Evolutionary conservation across 2,113 vertebrate species (phyloP).

Genomic region (Vulpes vulpes): DNA sequence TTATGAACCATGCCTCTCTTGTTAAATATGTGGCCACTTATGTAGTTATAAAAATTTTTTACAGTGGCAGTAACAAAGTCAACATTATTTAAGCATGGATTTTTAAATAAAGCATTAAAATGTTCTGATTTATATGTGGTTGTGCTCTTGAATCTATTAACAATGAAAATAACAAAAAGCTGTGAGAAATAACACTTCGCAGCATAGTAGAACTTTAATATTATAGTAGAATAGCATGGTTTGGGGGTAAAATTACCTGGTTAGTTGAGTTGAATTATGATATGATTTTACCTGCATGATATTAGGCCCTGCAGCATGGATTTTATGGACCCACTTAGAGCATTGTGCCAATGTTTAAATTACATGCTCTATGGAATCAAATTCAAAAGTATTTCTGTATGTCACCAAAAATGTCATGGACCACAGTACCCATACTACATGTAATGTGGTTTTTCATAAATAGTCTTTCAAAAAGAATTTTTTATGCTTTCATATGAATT

Average conservation of each 20-base stretch:
- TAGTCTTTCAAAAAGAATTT: background rate
- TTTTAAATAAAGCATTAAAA: constrained; percentile 51
- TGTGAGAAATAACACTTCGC: background rate
- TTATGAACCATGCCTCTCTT: background rate
- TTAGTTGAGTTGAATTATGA: background rate
- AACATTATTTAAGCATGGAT: background rate
- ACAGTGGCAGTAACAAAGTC: background rate
- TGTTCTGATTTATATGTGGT: background rate
- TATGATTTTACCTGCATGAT: background rate
- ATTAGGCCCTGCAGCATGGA: background rate
- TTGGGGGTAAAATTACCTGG: background rate
- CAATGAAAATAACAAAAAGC: constrained; percentile 30
- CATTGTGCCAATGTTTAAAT: background rate
- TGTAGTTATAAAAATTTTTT: background rate
- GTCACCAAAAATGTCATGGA: background rate
- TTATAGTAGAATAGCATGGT: background rate
- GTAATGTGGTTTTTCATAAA: background rate
- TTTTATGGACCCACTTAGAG: background rate
- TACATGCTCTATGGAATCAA: constrained; percentile 11
- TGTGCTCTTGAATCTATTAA: constrained; percentile 2
- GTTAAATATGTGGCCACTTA: background rate
- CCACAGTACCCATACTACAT: background rate
- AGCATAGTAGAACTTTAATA: background rate
- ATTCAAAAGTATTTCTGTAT: background rate
- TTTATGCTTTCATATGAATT: background rate